These are phyloP conservation scores for Gallinago stenura DNA, from an alignment of 2,797 vertebrate genomes.

Conservation along the genomic window DNA sequence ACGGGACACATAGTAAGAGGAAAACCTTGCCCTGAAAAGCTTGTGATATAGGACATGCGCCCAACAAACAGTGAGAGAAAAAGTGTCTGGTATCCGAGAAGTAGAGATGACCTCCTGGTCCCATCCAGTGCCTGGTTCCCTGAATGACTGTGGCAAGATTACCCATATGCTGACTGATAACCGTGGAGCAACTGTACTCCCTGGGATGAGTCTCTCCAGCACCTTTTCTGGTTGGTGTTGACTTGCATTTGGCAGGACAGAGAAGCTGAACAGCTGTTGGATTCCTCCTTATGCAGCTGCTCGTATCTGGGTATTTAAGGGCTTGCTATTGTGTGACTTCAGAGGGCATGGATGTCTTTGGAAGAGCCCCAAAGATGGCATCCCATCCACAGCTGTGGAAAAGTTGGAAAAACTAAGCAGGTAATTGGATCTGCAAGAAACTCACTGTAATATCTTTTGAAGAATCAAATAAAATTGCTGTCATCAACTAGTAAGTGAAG, in stretches of 20 bases:
- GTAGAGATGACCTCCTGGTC: neutral
- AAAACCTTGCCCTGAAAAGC: neutral
- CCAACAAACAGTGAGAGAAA: neutral
- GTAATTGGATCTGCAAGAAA: neutral
- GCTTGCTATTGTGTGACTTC: neutral
- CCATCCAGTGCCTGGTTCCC: neutral
- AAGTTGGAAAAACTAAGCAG: neutral
- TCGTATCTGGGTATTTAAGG: neutral
- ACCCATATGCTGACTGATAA: accelerated
- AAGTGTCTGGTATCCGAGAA: neutral
- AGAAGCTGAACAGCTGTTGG: conserved; percentile 51
- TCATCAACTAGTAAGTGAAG: neutral
- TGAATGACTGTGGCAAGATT: neutral
- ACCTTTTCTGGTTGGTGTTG: neutral
- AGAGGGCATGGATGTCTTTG: neutral
- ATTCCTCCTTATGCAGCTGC: conserved; percentile 50
- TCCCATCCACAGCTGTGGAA: neutral
- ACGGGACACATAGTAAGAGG: neutral
- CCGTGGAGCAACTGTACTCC: neutral
- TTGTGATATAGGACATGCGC: neutral
- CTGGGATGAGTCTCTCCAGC: neutral
- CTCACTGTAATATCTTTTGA: neutral
- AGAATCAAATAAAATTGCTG: neutral
- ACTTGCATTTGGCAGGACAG: conserved; percentile 5
- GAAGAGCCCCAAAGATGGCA: conserved; percentile 8